Base-by-base conservation (phyloP, 2,888 invertebrate genomes). In the Proisotoma minuta region DNA sequence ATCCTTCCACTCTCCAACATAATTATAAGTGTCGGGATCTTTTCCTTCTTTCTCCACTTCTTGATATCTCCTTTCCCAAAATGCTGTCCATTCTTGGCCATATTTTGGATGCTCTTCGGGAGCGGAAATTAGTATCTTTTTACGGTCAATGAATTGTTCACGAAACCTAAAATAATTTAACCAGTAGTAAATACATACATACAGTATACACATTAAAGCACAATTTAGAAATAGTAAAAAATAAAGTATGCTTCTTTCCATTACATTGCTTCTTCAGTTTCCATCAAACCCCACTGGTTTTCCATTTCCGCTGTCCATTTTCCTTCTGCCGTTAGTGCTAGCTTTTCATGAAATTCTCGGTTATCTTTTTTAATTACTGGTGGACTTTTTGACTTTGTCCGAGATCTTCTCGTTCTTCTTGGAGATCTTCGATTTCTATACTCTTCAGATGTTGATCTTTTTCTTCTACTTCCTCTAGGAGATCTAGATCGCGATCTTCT, bases 231-330 rank as follows among this genome's bases (percentile, higher is more conserved):
- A 43, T n/a, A 43, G 10, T 12, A 34, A 34, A 15, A 12, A 15
- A 52, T 52, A 5, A 52, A 52, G 18, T 22, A 50, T 10, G 23
- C 22, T 50, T n/a, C 8, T 18, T 8, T 29, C n/a, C 28, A 56
- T 62, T 57, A 73, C 72, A 60, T 62, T 23, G 65, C 63, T 54
- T 68, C 65, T 40, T 72, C 72, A 26, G 50, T 60, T 49, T 74
- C 73, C 68, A 68, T 69, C 2, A 67, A 26, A 29, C 68, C 71
- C 71, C 71, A 74, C 5, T 57, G 57, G 1, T 28, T 52, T 54
- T 74, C 72, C 59, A 74, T 48, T n/a, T 69, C 66, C 8, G 59
- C 53, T 18, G 68, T 67, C 73, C 73, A 74, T 57, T 69, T 70
- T n/a, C 73, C 73, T 2, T 62, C 69, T 2, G 63, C 59, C 8